Evolutionary conservation across 2,797 vertebrate species (phyloP), one percentile per base, ranked within the genome.

Genomic region (Eulemur coronatus): DNA sequence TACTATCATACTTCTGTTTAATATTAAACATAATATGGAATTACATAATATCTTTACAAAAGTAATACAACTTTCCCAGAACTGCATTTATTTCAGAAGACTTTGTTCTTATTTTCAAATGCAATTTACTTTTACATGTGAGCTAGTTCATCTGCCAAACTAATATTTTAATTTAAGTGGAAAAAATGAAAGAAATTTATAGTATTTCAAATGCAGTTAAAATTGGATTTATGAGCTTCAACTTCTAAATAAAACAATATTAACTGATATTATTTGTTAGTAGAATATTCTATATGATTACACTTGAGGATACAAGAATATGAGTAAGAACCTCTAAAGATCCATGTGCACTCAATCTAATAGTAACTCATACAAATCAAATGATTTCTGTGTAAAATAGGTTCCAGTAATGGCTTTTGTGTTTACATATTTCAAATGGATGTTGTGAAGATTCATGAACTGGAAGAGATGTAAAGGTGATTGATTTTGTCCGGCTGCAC

Each of bases 191-290:
- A 89, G 0, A 82, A 61, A 95, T 84, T 38, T 95, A 80, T 65
- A 90, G 28, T 43, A 93, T 92, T 96, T 84, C 28, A 67, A 85
- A 78, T 57, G 57, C 93, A 96, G 96, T 89, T 90, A 95, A 95
- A 86, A 91, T 72, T 86, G 43, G 38, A 96, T 78, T 94, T 84
- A 81, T 95, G 70, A 93, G 50, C 70, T 94, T 89, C 8, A 82
- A 61, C 28, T 48, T 90, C 35, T 87, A 94, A 96, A 72, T 70
- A n/a, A 95, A 79, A 72, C 4, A 70, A n/a, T 72, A 89, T 84
- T 91, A 73, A 86, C 33, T 89, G 41, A 73, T 76, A 59, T 35
- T 1, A 79, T 86, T 95, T 97, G 14, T 93, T 96, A 91, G 28
- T 96, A 93, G 28, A 89, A 35, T 69, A 91, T 73, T 59, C 57